phyloP scores from a whole-genome alignment of 1,140 invertebrate genomes.

The Drosophila micromelanica region DNA sequence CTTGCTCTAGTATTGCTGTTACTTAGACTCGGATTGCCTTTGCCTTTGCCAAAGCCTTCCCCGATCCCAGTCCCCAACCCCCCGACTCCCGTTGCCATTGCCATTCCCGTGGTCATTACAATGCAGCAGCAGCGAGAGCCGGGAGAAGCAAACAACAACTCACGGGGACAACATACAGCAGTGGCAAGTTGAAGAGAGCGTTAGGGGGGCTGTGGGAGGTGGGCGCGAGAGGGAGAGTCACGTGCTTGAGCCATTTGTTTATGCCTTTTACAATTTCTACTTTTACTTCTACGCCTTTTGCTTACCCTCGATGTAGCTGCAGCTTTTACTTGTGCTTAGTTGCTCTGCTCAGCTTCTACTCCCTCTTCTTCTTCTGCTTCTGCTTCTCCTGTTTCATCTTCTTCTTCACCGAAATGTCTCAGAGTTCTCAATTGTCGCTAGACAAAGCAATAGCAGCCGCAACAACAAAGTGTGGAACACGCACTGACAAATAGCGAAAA shows the following conservation, averaged over 20 bases:
- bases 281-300: constrained; percentile 15
- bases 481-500: background rate
- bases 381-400: background rate
- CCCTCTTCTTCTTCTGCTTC: constrained; percentile 1
- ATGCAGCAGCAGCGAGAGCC: constrained; percentile 13
- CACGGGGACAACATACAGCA: constrained; percentile 19
- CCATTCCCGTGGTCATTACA: constrained; percentile 34
- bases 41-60: background rate
- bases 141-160: constrained; percentile 20
- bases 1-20: constrained; percentile 27
- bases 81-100: background rate
- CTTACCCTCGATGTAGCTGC: constrained; percentile 1
- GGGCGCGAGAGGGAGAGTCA: constrained; percentile 23
- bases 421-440: constrained; percentile 62
- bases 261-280: constrained; percentile 55
- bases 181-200: too few species aligned
- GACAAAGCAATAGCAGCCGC: constrained; percentile 46
- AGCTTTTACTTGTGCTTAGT: constrained; percentile 45
- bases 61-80: too few species aligned
- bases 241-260: constrained; percentile 68
- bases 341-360: constrained; percentile 22
- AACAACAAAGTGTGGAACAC: constrained; percentile 47
- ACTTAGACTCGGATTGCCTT: constrained; percentile 20
- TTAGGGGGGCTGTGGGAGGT: too few species aligned
- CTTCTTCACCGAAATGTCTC: constrained; percentile 9